Evolutionary conservation across 2,888 invertebrate genomes (phyloP).

Genomic region (Trilocha varians): DNA sequence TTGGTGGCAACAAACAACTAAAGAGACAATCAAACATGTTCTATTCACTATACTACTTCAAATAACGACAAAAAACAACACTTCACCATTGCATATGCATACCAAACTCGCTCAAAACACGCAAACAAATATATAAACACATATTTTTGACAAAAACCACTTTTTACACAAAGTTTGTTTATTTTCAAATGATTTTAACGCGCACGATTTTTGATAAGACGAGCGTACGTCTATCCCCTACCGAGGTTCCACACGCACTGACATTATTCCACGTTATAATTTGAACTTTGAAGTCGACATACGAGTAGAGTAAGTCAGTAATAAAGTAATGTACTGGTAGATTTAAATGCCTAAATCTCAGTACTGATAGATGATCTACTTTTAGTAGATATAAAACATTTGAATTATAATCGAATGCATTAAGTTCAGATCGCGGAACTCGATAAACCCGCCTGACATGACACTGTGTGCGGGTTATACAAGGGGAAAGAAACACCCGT

Average conservation of each 20-base stretch:
- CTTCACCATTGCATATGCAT: constrained; percentile 32
- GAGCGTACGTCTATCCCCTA: too few species aligned
- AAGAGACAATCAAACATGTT: constrained; percentile 58
- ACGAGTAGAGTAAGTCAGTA: too few species aligned
- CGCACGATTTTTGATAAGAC: too few species aligned
- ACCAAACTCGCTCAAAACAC: constrained; percentile 35
- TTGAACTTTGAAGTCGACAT: constrained; percentile 33
- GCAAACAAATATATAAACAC: constrained; percentile 32
- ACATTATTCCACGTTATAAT: constrained; percentile 15
- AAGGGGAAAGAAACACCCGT: constrained; percentile 25
- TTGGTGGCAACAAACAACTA: constrained; percentile 62
- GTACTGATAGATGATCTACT: too few species aligned
- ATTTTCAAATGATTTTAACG: constrained; percentile 29
- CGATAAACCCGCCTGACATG: constrained; percentile 51
- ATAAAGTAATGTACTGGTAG: too few species aligned
- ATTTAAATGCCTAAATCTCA: too few species aligned
- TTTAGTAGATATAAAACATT: too few species aligned
- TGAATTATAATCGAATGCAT: background rate
- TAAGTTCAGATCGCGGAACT: constrained; percentile 49
- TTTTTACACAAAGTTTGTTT: constrained; percentile 49
- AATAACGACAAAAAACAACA: constrained; percentile 35
- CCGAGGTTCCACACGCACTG: constrained; percentile 48
- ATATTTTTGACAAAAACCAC: constrained; percentile 33
- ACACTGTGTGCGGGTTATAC: constrained; percentile 45
- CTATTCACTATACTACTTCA: constrained; percentile 46